A percentile compares a stretch with the other conserved stretches of the same genome.
phyloP scores from a whole-genome alignment of 2,888 invertebrate genomes.

The Drosophila pseudotalamancana region DNA sequence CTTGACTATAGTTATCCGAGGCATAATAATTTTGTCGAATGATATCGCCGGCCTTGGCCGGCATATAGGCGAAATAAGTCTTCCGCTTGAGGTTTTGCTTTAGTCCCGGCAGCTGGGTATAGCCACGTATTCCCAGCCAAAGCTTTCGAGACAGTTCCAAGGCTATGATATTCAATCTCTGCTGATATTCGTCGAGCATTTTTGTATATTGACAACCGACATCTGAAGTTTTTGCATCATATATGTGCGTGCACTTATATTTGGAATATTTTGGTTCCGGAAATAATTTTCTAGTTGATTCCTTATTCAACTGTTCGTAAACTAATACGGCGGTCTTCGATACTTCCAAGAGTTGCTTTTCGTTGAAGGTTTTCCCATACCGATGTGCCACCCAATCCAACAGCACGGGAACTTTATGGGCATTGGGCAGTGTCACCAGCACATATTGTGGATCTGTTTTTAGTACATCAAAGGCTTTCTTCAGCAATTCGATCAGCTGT shows the following conservation, averaged over 20 bases:
- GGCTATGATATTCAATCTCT: slow-evolving; percentile 28
- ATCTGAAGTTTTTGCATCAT: not conserved
- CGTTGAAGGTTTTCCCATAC: slow-evolving; percentile 57
- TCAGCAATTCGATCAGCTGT: slow-evolving; percentile 48
- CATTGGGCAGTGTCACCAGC: slow-evolving; percentile 71
- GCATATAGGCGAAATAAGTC: slow-evolving; percentile 61
- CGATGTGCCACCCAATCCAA: slow-evolving; percentile 66
- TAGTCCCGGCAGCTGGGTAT: slow-evolving; percentile 16
- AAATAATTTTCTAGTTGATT: not conserved
- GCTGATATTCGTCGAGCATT: slow-evolving; percentile 4
- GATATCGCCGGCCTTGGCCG: slow-evolving; percentile 36
- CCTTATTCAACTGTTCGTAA: slow-evolving; percentile 3
- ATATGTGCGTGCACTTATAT: not conserved
- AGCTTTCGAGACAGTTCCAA: slow-evolving; percentile 44
- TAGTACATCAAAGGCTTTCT: slow-evolving; percentile 49
- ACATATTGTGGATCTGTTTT: slow-evolving; percentile 65
- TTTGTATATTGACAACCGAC: not conserved
- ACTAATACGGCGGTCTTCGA: slow-evolving; percentile 23
- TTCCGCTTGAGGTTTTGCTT: slow-evolving; percentile 14
- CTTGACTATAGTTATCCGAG: slow-evolving; percentile 18
- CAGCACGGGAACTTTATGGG: slow-evolving; percentile 64
- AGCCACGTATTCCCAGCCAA: slow-evolving; percentile 57
- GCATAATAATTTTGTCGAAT: slow-evolving; percentile 39
- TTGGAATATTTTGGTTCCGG: not conserved
- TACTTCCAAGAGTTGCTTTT: slow-evolving; percentile 26